A percentile compares a stretch with the other conserved stretches of the same genome.
Conservation (phyloP, 2,888 invertebrate genomes). For the Oithona nana region DNA sequence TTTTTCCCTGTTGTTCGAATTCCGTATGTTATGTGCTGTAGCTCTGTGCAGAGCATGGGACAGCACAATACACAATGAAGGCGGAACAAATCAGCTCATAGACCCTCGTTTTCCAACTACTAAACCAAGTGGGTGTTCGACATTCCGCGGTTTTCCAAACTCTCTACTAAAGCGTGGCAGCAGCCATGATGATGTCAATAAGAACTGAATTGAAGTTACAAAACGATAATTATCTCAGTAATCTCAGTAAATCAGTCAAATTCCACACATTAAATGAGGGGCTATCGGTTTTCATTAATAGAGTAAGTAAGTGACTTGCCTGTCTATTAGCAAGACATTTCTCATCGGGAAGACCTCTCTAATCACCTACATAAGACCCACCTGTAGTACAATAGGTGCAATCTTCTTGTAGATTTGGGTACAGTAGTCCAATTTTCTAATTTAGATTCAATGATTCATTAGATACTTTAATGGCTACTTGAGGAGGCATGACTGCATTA, state of each 20-base stretch:
- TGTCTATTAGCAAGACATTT: background rate
- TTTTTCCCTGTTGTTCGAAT: background rate
- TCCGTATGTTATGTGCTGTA: background rate
- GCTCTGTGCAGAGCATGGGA: no score
- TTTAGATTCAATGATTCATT: no score
- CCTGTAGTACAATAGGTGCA: background rate
- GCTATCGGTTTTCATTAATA: background rate
- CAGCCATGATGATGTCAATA: no score
- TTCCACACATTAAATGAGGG: background rate
- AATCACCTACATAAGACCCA: background rate
- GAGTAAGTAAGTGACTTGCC: no score
- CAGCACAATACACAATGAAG: background rate
- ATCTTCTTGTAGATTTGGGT: background rate
- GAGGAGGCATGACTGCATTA: no score
- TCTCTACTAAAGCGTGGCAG: no score
- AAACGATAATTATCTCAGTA: background rate
- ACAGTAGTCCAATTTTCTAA: no score
- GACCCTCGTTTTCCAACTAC: background rate
- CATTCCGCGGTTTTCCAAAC: background rate
- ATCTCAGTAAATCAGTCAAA: background rate
- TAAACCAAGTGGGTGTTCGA: background rate
- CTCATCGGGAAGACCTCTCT: background rate
- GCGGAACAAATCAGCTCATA: background rate
- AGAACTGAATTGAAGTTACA: no score
- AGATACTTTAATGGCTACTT: no score